A percentile compares a stretch with the other conserved stretches of the same genome.
phyloP scores from a whole-genome alignment of 2,888 invertebrate genomes.

The Cosmia pyralina region DNA sequence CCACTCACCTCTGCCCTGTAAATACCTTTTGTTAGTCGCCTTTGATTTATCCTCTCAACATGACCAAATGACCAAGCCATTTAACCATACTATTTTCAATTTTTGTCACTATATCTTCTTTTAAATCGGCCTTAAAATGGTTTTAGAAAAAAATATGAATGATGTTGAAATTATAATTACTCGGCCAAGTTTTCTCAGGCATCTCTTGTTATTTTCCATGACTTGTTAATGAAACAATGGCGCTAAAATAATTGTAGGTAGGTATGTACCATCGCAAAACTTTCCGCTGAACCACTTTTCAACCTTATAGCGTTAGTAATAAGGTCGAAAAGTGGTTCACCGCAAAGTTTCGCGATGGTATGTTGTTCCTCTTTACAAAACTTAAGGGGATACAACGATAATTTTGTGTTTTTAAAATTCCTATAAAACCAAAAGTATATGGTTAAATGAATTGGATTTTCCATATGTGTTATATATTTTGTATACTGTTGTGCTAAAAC shows the following conservation, averaged over 20 bases:
- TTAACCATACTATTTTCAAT: not conserved
- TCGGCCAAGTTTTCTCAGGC: not conserved
- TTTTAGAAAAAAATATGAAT: conserved; percentile 6
- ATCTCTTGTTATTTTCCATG: conserved; percentile 18
- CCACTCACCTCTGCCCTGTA: no score
- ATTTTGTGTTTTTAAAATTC: no score
- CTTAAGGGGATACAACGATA: not conserved
- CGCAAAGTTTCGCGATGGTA: no score
- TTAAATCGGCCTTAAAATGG: not conserved
- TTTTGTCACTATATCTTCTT: not conserved
- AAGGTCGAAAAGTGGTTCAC: no score
- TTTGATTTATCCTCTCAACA: not conserved
- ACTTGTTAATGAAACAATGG: not conserved
- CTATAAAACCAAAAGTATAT: no score
- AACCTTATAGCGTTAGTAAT: no score
- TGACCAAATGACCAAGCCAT: not conserved
- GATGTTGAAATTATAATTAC: conserved; percentile 11
- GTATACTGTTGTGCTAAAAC: no score
- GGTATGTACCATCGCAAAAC: no score
- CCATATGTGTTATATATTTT: no score
- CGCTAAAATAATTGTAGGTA: not conserved
- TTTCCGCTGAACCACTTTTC: no score
- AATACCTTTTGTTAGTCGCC: not conserved
- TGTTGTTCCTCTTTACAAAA: not conserved
- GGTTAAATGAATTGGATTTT: no score